Evolutionary conservation across 2,113 vertebrate species (phyloP), one percentile per base, ranked within the genome.

Genomic region (Trematocara marginatum): DNA sequence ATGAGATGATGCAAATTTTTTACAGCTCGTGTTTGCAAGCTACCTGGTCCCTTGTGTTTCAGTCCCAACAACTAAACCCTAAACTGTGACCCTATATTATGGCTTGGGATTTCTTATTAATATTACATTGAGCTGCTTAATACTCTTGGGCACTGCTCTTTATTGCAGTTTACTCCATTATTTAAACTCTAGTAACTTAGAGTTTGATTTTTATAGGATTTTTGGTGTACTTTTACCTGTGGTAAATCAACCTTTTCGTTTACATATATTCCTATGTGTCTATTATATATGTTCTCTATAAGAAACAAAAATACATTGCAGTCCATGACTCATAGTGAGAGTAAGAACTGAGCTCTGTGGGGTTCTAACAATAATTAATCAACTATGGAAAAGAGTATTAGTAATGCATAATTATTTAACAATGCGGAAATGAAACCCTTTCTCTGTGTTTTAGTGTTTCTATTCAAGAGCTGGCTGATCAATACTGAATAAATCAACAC

Each of bases 401-500:
- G 18, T 16, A 69, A 84, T 85, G 61, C 54, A 23, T 34, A 87
- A 35, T 78, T 7, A 61, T 88, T 90, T 51, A 78, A 51, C 76
- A 79, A 12, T 83, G 42, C 7, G 40, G 38, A n/a, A 52, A 42
- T 51, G n/a, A 79, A 82, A 83, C 76, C 13, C 23, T 9, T 29
- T 76, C 18, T 69, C 52, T 86, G 71, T 35, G 38, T 87, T 87
- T 81, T 8, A 76, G 59, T 40, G 10, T 34, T 82, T 53, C 49
- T 64, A 53, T 83, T 88, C 82, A 69, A 85, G 61, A 52, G 29
- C 78, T 84, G 74, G 56, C 31, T 51, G 81, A 85, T 89, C 89
- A 71, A 89, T 90, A 49, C 31, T 29, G 79, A 87, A 86, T 81
- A 82, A 85, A 82, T 89, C 38, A 88, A 87, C 59, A 85, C 47